Conservation (phyloP, 1,140 invertebrate species). For the Zaprionus kolodkinae region DNA sequence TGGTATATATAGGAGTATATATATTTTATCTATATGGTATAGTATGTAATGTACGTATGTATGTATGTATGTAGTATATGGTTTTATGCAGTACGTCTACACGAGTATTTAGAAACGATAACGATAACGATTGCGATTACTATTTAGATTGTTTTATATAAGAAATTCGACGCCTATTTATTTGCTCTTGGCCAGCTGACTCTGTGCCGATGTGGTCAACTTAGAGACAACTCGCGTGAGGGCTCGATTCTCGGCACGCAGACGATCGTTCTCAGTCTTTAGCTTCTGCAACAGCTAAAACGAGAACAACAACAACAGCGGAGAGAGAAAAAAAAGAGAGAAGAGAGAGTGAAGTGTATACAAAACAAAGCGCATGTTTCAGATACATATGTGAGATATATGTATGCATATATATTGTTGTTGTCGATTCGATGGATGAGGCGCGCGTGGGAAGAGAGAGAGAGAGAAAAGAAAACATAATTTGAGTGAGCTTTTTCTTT, state of each 20-base stretch:
- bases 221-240: slow-evolving; percentile 97
- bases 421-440: slow-evolving; percentile 67
- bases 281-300: slow-evolving; percentile 98
- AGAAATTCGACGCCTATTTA: slow-evolving; percentile 47
- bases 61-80: slow-evolving; percentile 14
- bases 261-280: slow-evolving; percentile 98
- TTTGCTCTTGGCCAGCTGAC: slow-evolving; percentile 83
- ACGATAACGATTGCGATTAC: slow-evolving; percentile 40
- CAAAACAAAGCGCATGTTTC: slow-evolving; percentile 51
- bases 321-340: slow-evolving; percentile 29
- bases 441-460: slow-evolving; percentile 74
- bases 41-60: slow-evolving; percentile 22
- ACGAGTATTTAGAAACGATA: slow-evolving; percentile 33
- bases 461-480: slow-evolving; percentile 74
- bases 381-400: slow-evolving; percentile 6
- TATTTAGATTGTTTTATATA: background rate
- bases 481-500: slow-evolving; percentile 66
- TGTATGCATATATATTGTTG: slow-evolving; percentile 17
- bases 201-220: slow-evolving; percentile 93
- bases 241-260: slow-evolving; percentile 97
- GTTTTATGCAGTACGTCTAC: slow-evolving; percentile 11
- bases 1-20: slow-evolving; percentile 24
- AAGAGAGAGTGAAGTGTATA: slow-evolving; percentile 46
- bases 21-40: slow-evolving; percentile 15
- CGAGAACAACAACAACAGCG: slow-evolving; percentile 61